Percentiles rank a stretch among this genome's conserved stretches.
phyloP scores from a whole-genome alignment of 2,113 vertebrate genomes.

The Nematolebias whitei region DNA sequence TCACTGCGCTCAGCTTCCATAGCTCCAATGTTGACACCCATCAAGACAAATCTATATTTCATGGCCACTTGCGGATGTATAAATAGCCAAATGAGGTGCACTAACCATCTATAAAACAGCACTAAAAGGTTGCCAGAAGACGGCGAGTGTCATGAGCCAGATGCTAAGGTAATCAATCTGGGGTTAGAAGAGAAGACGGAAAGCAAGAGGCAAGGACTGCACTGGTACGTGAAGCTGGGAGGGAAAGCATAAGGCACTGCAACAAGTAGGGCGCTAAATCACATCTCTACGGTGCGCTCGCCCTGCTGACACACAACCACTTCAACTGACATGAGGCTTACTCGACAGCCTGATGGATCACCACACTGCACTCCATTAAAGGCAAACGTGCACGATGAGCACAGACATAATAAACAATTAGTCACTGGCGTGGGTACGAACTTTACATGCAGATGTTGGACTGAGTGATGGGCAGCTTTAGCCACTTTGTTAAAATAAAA shows the following conservation, averaged over 20 bases:
- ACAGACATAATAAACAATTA: constrained; percentile 83
- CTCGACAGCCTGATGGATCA: constrained; percentile 80
- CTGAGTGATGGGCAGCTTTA: constrained; percentile 44
- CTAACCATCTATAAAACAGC: constrained; percentile 83
- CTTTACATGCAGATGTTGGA: constrained; percentile 40
- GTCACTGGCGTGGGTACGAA: constrained; percentile 71
- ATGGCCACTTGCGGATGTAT: constrained; percentile 85
- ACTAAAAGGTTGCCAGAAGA: constrained; percentile 84
- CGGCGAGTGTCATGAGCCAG: constrained; percentile 73
- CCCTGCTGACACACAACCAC: constrained; percentile 72
- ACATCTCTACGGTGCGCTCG: constrained; percentile 62
- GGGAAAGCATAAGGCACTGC: constrained; percentile 47
- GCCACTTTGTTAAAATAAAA: constrained; percentile 7
- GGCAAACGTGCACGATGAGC: constrained; percentile 69
- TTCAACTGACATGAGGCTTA: constrained; percentile 74
- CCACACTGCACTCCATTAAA: constrained; percentile 82
- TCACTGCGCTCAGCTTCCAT: constrained; percentile 65
- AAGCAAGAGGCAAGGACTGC: constrained; percentile 55
- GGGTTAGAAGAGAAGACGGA: constrained; percentile 52
- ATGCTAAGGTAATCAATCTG: constrained; percentile 80
- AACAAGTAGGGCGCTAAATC: constrained; percentile 79
- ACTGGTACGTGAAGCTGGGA: constrained; percentile 57
- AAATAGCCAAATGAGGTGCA: constrained; percentile 84
- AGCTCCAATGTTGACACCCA: constrained; percentile 73
- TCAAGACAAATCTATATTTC: constrained; percentile 86